Conservation (phyloP, 2,797 vertebrate genomes). For the Malacoraja senta region DNA sequence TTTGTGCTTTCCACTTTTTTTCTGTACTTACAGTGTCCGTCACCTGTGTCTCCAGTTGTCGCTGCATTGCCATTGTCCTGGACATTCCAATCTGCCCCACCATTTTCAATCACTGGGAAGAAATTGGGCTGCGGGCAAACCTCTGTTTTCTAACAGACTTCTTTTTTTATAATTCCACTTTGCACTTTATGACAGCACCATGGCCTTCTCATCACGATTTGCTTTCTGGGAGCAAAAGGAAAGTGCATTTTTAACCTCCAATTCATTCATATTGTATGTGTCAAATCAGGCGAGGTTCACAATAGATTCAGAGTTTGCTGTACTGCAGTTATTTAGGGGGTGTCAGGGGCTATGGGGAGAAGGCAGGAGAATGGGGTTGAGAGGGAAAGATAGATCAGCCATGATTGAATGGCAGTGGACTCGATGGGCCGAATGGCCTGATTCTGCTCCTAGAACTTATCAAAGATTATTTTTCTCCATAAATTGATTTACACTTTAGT, state of each 20-base stretch:
- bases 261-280: neutral
- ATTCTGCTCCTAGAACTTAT: no score
- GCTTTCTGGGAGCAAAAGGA: constrained; percentile 99
- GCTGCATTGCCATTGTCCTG: constrained; percentile 44
- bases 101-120: constrained; percentile 44
- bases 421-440: no score
- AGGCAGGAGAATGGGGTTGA: no score
- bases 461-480: neutral
- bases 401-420: no score
- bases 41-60: constrained; percentile 42
- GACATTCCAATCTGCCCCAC: constrained; percentile 40
- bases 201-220: constrained; percentile 96
- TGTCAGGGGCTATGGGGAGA: no score
- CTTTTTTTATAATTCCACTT: constrained; percentile 23
- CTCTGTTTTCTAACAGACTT: neutral
- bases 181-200: constrained; percentile 67
- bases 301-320: neutral
- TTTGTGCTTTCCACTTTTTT: constrained; percentile 41
- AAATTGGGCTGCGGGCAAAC: constrained; percentile 40
- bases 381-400: no score
- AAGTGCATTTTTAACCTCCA: constrained; percentile 64
- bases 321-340: neutral
- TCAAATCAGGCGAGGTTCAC: neutral
- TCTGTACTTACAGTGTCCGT: constrained; percentile 43
- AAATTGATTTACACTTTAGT: neutral